Percentiles rank a stretch among this genome's conserved stretches.
phyloP scores from a whole-genome alignment of 2,113 vertebrate species.

The Spea bombifrons region DNA sequence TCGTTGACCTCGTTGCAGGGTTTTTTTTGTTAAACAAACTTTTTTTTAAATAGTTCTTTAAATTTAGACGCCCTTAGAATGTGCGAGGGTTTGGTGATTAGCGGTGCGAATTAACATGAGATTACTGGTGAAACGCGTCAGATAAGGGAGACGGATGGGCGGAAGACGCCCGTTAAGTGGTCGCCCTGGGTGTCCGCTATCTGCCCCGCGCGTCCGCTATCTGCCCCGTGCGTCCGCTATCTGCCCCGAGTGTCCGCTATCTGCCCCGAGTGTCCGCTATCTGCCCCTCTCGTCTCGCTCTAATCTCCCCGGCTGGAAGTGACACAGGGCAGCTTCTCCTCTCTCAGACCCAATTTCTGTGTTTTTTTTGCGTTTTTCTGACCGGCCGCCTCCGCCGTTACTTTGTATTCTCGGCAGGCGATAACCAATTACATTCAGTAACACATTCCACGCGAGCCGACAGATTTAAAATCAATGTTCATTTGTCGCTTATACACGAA shows the following conservation, averaged over 20 bases:
- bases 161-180: constrained; percentile 58
- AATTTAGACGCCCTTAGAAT: no score
- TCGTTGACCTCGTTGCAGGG: constrained; percentile 54
- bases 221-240: no score
- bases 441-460: constrained; percentile 48
- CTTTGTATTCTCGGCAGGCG: constrained; percentile 53
- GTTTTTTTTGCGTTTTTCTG: constrained; percentile 56
- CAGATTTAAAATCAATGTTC: constrained; percentile 56
- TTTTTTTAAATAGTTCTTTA: no score
- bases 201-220: no score
- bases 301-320: constrained; percentile 57
- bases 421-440: constrained; percentile 56
- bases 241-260: no score
- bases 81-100: background rate
- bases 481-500: constrained; percentile 57
- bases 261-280: constrained; percentile 52
- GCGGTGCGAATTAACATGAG: constrained; percentile 52
- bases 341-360: constrained; percentile 50
- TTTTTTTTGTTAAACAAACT: constrained; percentile 46
- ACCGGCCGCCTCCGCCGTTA: constrained; percentile 44
- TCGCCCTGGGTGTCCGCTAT: constrained; percentile 51
- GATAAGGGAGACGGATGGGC: constrained; percentile 53
- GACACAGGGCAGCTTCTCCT: constrained; percentile 52
- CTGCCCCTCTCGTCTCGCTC: constrained; percentile 54
- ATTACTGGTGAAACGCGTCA: constrained; percentile 51